phyloP scores from a whole-genome alignment of 2,113 vertebrate genomes.

The Anolis sagrei region DNA sequence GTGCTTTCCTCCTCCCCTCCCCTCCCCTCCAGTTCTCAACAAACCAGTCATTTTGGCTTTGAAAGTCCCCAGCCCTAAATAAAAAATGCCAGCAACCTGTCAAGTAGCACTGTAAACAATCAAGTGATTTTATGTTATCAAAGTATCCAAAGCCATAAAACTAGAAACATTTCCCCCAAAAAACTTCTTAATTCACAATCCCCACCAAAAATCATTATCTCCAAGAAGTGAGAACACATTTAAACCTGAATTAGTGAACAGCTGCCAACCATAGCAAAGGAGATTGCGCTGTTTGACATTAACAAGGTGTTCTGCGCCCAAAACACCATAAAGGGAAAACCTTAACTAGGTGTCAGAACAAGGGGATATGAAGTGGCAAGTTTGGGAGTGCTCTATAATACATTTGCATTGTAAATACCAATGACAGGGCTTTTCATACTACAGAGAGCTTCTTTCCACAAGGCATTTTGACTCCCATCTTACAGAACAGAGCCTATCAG shows the following conservation, averaged over 20 bases:
- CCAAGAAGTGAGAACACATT: constrained; percentile 40
- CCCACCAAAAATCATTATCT: constrained; percentile 54
- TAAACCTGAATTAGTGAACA: constrained; percentile 26
- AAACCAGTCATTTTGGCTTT: constrained; percentile 39
- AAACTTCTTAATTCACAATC: constrained; percentile 8
- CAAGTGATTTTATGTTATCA: constrained; percentile 58
- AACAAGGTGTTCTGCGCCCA: constrained; percentile 63
- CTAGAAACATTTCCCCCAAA: background rate
- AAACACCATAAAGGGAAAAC: constrained; percentile 66
- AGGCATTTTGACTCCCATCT: background rate
- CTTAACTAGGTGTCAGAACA: constrained; percentile 70
- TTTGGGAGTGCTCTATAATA: constrained; percentile 38
- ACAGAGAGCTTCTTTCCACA: background rate
- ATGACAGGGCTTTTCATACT: background rate
- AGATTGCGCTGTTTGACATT: constrained; percentile 51
- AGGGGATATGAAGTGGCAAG: constrained; percentile 60
- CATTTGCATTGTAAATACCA: constrained; percentile 40
- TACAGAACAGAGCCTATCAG: background rate
- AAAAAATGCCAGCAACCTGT: constrained; percentile 54
- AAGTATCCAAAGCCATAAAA: constrained; percentile 39
- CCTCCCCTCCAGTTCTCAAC: constrained; percentile 34
- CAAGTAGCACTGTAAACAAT: constrained; percentile 50
- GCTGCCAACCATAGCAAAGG: constrained; percentile 6
- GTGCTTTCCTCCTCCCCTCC: background rate
- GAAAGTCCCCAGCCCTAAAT: constrained; percentile 28